These are phyloP conservation scores for Lacanobia oleracea DNA, from an alignment of 2,888 invertebrate genomes.

Conservation along the genomic window DNA sequence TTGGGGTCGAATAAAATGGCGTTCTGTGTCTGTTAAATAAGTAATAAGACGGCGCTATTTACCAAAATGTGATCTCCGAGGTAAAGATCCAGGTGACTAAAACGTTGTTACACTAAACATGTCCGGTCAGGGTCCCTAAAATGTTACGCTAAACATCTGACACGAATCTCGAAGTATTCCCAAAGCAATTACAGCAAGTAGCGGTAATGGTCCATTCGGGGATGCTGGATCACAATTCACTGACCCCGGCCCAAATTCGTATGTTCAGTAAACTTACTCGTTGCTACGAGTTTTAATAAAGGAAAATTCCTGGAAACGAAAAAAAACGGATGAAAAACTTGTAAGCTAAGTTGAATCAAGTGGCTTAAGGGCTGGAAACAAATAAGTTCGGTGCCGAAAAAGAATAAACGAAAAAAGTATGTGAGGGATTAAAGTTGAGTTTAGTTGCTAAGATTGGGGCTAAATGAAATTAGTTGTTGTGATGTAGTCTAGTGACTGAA, in stretches of 20 bases:
- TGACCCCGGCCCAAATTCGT: conserved; percentile 70
- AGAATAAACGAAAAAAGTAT: conserved; percentile 66
- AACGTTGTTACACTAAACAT: conserved; percentile 62
- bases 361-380: conserved; percentile 64
- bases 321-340: conserved; percentile 64
- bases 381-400: conserved; percentile 60
- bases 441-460: conserved; percentile 59
- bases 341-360: conserved; percentile 66
- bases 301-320: conserved; percentile 58
- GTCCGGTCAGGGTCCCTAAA: conserved; percentile 58
- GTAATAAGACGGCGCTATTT: conserved; percentile 61
- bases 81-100: conserved; percentile 62
- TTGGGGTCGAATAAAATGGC: conserved; percentile 65
- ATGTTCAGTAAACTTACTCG: conserved; percentile 60
- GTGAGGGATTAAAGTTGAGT: conserved; percentile 63
- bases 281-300: conserved; percentile 64
- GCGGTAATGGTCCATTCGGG: conserved; percentile 69
- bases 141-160: conserved; percentile 68
- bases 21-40: conserved; percentile 66
- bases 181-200: conserved; percentile 75
- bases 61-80: conserved; percentile 65
- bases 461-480: conserved; percentile 66
- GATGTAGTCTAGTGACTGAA: conserved; percentile 53
- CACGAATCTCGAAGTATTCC: conserved; percentile 69
- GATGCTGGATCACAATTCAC: conserved; percentile 67